Conservation (phyloP, 2,113 vertebrate species). For the Diphyllodes magnificus region DNA sequence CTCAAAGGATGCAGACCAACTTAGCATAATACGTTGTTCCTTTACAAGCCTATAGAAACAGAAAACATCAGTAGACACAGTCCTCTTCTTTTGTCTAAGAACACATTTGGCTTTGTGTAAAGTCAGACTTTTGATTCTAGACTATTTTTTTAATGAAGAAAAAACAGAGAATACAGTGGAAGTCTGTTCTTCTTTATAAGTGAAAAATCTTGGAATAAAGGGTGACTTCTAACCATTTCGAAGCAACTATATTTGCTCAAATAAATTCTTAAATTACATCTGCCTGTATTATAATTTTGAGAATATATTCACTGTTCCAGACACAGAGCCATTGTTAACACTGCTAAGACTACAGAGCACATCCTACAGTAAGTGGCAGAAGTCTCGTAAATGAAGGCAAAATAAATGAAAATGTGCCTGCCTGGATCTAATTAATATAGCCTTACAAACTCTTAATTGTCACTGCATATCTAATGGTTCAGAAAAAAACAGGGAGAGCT, state of each 20-base stretch:
- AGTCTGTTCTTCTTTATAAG: slow-evolving; percentile 1
- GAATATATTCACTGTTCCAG: slow-evolving; percentile 55
- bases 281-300: slow-evolving; percentile 16
- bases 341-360: background rate
- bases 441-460: slow-evolving; percentile 29
- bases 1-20: background rate
- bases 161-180: background rate
- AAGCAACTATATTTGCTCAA: slow-evolving; percentile 26
- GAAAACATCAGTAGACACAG: background rate
- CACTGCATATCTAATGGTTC: background rate
- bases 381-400: slow-evolving; percentile 10
- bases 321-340: slow-evolving; percentile 21
- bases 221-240: slow-evolving; percentile 15
- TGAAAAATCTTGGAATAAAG: background rate
- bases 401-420: slow-evolving; percentile 15
- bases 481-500: background rate
- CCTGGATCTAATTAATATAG: slow-evolving; percentile 29
- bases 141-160: background rate
- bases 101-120: slow-evolving; percentile 11
- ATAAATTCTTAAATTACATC: slow-evolving; percentile 34
- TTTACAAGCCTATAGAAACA: background rate
- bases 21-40: background rate
- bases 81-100: background rate
- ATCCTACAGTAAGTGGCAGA: slow-evolving; percentile 7
- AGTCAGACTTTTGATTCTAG: background rate